A percentile compares a stretch with the other conserved stretches of the same genome.
phyloP scores from a whole-genome alignment of 2,797 vertebrate species.

The Chelon labrosus region DNA sequence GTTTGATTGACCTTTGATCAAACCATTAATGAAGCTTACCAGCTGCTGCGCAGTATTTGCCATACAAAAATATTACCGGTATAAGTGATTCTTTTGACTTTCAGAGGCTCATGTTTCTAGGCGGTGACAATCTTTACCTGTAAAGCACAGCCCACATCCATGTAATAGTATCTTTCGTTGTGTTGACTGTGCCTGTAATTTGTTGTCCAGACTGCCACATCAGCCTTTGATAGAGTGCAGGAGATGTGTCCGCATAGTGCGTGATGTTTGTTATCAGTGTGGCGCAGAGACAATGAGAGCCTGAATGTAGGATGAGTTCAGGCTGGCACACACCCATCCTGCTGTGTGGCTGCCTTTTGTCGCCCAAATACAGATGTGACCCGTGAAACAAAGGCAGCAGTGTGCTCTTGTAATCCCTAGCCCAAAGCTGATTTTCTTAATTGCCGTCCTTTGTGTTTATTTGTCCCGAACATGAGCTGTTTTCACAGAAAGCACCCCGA shows the following conservation, averaged over 20 bases:
- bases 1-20: too few relatives aligned
- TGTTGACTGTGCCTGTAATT: slow-evolving; percentile 54
- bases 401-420: slow-evolving; percentile 61
- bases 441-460: slow-evolving; percentile 46
- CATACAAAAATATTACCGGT: not conserved
- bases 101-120: not conserved
- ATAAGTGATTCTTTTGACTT: not conserved
- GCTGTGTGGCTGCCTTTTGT: slow-evolving; percentile 65
- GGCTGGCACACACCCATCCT: slow-evolving; percentile 58
- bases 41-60: not conserved
- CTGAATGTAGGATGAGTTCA: slow-evolving; percentile 58
- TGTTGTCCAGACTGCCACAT: slow-evolving; percentile 53
- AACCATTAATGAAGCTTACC: not conserved
- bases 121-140: slow-evolving; percentile 8
- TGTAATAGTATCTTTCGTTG: slow-evolving; percentile 47
- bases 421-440: slow-evolving; percentile 61
- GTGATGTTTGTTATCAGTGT: slow-evolving; percentile 64
- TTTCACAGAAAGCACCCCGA: slow-evolving; percentile 20
- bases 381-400: slow-evolving; percentile 64
- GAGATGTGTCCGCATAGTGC: slow-evolving; percentile 56
- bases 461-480: slow-evolving; percentile 39
- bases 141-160: slow-evolving; percentile 37
- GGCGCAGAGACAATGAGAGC: slow-evolving; percentile 59
- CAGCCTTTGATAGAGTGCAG: slow-evolving; percentile 67
- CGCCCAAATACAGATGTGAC: slow-evolving; percentile 70